phyloP scores from a whole-genome alignment of 2,888 invertebrate species.

The Catocala nupta region DNA sequence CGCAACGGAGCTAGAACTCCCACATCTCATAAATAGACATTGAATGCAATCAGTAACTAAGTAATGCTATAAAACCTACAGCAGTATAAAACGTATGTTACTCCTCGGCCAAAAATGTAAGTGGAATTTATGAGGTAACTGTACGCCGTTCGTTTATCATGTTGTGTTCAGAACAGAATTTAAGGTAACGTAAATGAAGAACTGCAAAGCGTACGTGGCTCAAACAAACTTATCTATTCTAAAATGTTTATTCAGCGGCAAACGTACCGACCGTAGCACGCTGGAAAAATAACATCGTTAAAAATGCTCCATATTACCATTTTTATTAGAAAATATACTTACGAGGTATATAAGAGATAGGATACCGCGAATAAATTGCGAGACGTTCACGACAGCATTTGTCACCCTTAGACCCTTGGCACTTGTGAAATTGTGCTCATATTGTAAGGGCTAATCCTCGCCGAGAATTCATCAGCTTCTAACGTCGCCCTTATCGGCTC shows the following conservation, averaged over 20 bases:
- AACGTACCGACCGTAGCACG: slow-evolving; percentile 33
- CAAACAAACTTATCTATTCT: slow-evolving; percentile 43
- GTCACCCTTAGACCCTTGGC: slow-evolving; percentile 77
- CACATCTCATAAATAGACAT: slow-evolving; percentile 14
- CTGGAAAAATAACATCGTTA: slow-evolving; percentile 64
- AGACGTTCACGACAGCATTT: slow-evolving; percentile 73
- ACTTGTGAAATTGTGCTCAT: slow-evolving; percentile 83
- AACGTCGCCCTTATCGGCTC: slow-evolving; percentile 73
- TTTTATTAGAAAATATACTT: slow-evolving; percentile 82
- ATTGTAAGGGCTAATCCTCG: slow-evolving; percentile 85
- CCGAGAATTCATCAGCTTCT: slow-evolving; percentile 80
- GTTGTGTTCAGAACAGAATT: slow-evolving; percentile 40
- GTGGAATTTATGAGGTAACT: slow-evolving; percentile 47
- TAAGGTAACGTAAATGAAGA: slow-evolving; percentile 41
- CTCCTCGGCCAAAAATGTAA: slow-evolving; percentile 40
- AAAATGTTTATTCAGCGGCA: slow-evolving; percentile 55
- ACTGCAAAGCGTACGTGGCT: slow-evolving; percentile 28
- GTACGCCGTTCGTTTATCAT: slow-evolving; percentile 45
- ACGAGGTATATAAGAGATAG: slow-evolving; percentile 55
- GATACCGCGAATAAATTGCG: slow-evolving; percentile 72
- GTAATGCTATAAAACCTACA: slow-evolving; percentile 29
- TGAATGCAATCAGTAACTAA: slow-evolving; percentile 25
- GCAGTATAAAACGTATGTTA: slow-evolving; percentile 37
- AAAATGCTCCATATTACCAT: slow-evolving; percentile 78
- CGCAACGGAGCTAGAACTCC: background rate